Evolutionary conservation across 2,888 invertebrate genomes (phyloP).

Genomic region (Ramazzottius varieornatus): DNA sequence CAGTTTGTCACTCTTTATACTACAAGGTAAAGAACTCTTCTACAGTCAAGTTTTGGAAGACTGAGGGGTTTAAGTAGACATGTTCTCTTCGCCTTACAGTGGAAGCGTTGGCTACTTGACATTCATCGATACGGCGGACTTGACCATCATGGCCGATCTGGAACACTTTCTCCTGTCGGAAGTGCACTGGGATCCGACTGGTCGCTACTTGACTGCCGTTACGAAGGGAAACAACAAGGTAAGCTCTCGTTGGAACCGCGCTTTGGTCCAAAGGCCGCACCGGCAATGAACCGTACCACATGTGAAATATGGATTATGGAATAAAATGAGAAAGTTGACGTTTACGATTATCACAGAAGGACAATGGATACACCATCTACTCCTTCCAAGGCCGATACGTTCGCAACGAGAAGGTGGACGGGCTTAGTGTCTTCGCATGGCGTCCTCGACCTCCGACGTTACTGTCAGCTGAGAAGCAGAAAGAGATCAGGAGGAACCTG

Average conservation of each 20-base stretch:
- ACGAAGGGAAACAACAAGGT: not conserved
- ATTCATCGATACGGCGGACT: slow-evolving; percentile 80
- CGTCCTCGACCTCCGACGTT: slow-evolving; percentile 69
- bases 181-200: slow-evolving; percentile 98
- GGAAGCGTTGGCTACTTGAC: not conserved
- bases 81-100: not conserved
- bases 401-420: slow-evolving; percentile 57
- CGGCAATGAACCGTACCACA: too few species aligned
- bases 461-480: slow-evolving; percentile 49
- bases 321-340: too few species aligned
- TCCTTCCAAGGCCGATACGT: slow-evolving; percentile 66
- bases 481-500: slow-evolving; percentile 78
- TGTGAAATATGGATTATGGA: too few species aligned
- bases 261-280: too few species aligned
- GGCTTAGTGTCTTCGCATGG: slow-evolving; percentile 83
- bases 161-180: slow-evolving; percentile 78
- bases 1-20: slow-evolving; percentile 56
- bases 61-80: too few species aligned
- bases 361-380: slow-evolving; percentile 79
- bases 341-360: too few species aligned
- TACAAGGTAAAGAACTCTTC: too few species aligned
- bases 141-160: slow-evolving; percentile 69
- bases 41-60: too few species aligned
- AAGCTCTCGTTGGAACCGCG: not conserved
- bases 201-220: slow-evolving; percentile 48